Percentiles rank a stretch among this genome's conserved stretches.
Conservation (phyloP, 2,888 invertebrate genomes). For the Phortica okadai region DNA sequence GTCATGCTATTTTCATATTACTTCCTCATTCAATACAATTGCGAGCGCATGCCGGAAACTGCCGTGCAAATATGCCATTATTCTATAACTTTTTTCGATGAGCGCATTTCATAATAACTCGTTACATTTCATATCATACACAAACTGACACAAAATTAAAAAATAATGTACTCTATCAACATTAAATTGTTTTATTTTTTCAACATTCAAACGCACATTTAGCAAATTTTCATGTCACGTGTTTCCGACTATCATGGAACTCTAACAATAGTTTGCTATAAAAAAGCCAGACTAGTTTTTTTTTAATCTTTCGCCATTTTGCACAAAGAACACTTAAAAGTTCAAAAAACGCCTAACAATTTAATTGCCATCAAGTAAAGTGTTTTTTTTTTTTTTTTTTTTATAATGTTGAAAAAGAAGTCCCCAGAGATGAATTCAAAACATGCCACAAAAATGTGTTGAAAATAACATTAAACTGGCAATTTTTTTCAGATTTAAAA, state of each 20-base stretch:
- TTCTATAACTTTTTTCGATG: no score
- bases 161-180: no score
- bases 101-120: no score
- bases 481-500: neutral
- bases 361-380: conserved; percentile 53
- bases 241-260: neutral
- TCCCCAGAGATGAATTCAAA: neutral
- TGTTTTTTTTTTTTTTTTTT: neutral
- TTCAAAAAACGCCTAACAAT: conserved; percentile 43
- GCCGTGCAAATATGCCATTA: no score
- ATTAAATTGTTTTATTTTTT: no score
- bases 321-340: conserved; percentile 33
- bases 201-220: neutral
- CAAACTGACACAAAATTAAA: no score
- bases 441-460: neutral
- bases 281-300: conserved; percentile 21
- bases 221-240: neutral
- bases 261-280: neutral
- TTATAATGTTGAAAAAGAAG: neutral
- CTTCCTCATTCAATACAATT: no score
- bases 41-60: no score
- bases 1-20: no score
- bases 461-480: neutral
- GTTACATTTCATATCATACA: no score
- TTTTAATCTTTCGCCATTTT: neutral